Percentiles rank a stretch among this genome's conserved stretches.
Evolutionary conservation across 2,113 vertebrate genomes (phyloP).

Genomic region (Psettodes erumei): DNA sequence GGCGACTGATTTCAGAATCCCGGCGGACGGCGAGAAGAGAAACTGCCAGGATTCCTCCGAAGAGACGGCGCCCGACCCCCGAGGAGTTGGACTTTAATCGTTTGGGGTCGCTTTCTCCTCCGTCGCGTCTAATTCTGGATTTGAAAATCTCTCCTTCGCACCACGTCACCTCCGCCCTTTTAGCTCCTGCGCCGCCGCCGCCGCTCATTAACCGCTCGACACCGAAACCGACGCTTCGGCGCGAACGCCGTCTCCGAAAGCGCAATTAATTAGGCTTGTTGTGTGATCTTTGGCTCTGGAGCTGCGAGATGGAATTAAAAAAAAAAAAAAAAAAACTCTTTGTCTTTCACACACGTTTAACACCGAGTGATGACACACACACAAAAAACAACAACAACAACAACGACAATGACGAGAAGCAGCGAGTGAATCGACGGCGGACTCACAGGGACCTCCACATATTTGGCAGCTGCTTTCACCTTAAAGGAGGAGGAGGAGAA

Average conservation of each 20-base stretch:
- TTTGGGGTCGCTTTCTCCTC: too few species aligned
- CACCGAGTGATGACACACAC: constrained; percentile 29
- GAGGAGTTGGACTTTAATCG: too few species aligned
- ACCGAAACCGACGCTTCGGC: constrained; percentile 47
- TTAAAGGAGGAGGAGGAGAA: constrained; percentile 78
- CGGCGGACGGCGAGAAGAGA: too few species aligned
- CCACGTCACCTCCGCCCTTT: not conserved
- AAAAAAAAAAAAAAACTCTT: constrained; percentile 49
- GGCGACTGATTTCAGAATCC: too few species aligned
- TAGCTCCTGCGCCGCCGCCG: constrained; percentile 9
- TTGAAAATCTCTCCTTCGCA: too few species aligned
- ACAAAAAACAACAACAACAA: not conserved
- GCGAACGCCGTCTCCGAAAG: constrained; percentile 51
- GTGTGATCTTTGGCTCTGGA: constrained; percentile 56
- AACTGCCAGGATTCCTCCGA: too few species aligned
- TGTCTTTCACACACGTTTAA: constrained; percentile 49
- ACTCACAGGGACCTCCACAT: constrained; percentile 97
- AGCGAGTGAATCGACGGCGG: constrained; percentile 44
- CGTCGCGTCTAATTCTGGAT: too few species aligned
- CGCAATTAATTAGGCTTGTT: constrained; percentile 64
- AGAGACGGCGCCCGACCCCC: too few species aligned
- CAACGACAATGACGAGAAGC: constrained; percentile 2
- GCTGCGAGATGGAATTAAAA: constrained; percentile 47
- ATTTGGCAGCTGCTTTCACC: constrained; percentile 98
- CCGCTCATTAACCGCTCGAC: constrained; percentile 48